A percentile compares a stretch with the other conserved stretches of the same genome.
These are phyloP conservation scores for Crotophaga sulcirostris DNA, from an alignment of 2,113 vertebrate genomes.

Conservation along the genomic window DNA sequence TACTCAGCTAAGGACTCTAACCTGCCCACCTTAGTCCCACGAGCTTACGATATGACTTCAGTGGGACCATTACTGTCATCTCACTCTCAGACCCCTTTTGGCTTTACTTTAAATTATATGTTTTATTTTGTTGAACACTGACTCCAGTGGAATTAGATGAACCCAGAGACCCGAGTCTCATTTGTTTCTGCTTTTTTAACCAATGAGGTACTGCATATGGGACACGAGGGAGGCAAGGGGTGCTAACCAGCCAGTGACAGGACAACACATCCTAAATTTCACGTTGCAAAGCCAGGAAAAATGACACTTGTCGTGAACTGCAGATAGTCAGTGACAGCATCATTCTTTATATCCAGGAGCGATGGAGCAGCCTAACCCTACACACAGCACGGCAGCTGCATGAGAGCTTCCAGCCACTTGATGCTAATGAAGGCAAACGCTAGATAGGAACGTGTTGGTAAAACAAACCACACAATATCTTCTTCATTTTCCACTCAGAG, in stretches of 20 bases:
- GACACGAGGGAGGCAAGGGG: background rate
- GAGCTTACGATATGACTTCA: background rate
- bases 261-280: background rate
- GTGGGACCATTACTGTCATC: background rate
- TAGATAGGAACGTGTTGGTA: background rate
- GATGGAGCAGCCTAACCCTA: accelerated
- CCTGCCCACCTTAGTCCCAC: background rate
- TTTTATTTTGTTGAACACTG: background rate
- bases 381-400: background rate
- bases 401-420: background rate
- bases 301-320: accelerated
- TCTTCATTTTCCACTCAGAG: background rate
- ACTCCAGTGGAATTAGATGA: background rate
- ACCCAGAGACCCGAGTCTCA: background rate
- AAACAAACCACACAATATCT: background rate
- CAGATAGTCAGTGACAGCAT: background rate
- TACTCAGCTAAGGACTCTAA: background rate
- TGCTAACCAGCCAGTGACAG: background rate
- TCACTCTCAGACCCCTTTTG: background rate
- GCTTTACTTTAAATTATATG: background rate
- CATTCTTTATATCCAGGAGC: background rate
- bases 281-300: background rate
- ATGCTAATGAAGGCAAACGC: background rate
- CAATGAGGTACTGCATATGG: background rate
- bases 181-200: background rate